phyloP scores from a whole-genome alignment of 2,888 invertebrate genomes.

The Leucoma salicis region DNA sequence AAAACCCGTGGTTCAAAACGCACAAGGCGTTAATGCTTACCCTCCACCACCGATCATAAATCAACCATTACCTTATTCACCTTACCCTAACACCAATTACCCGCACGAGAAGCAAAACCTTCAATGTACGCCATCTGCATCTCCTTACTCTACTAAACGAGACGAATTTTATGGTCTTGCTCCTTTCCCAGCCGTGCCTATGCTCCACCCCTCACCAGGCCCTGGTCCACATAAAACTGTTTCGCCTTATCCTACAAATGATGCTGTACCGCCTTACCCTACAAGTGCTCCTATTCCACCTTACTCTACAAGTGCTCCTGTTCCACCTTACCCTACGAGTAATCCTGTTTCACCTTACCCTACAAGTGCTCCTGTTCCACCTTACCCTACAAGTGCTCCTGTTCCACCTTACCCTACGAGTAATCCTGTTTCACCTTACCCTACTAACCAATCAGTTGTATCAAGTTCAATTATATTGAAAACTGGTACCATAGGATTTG shows the following conservation, averaged over 20 bases:
- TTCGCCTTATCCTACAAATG: constrained; percentile 21
- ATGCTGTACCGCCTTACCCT: constrained; percentile 21
- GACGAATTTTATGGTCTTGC: too few relatives aligned
- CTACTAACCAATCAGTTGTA: constrained; percentile 13
- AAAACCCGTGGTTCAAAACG: constrained; percentile 19
- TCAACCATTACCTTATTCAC: constrained; percentile 35
- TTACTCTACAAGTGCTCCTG: constrained; percentile 11
- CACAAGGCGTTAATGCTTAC: constrained; percentile 24
- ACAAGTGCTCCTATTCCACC: constrained; percentile 14
- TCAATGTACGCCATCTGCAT: too few relatives aligned
- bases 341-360: constrained; percentile 21
- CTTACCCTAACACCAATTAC: too few relatives aligned
- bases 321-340: constrained; percentile 20
- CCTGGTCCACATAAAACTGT: not conserved
- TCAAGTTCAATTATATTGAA: constrained; percentile 22
- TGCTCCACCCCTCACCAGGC: not conserved
- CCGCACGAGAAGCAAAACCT: too few relatives aligned
- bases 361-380: constrained; percentile 10
- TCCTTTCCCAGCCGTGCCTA: too few relatives aligned
- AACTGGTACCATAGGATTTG: constrained; percentile 47
- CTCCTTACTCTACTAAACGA: too few relatives aligned
- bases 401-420: constrained; percentile 27
- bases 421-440: constrained; percentile 20
- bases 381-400: constrained; percentile 16
- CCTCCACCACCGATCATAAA: constrained; percentile 36